Evolutionary conservation across 2,888 invertebrate species (phyloP), one percentile per base, ranked within the genome.

Genomic region (Podotricha telesiphe): DNA sequence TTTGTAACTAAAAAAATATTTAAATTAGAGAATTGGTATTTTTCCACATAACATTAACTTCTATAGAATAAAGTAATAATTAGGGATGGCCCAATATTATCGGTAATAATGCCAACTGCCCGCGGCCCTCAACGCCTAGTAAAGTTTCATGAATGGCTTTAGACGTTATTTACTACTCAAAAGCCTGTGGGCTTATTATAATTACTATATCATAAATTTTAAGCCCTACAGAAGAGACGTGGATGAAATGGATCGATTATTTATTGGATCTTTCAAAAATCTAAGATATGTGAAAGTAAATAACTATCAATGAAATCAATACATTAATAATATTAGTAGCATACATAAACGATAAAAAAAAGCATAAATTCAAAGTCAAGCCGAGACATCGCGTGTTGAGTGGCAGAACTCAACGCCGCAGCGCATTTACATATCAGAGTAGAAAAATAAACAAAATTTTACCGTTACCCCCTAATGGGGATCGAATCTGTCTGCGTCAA

Each of bases 161-260:
- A 56, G 61, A 67, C 50, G 58, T 72, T 70, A 72, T 72, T 72
- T 72, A 72, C 67, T 61, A 62, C 70, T 51, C 28, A 65, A 65
- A 45, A 1, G 68, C 68, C 68, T 68, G 61, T 17, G 68, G 70
- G 61, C 68, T 45, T 56, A 53, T 62, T 37, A 55, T 68, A 55
- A 65, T 70, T 68, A 68, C 67, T 64, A 59, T 63, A 47, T 67
- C 64, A 53, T 67, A 64, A 70, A 70, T 67, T 67, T 42, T n/a
- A 53, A 28, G 48, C 53, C 59, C 61, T 62, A 62, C 50, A 34
- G 37, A 20, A 50, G 37, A 22, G 34, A 37, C 19, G 28, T 37
- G 34, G 19, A 62, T 15, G 34, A 48, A 62, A 48, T 20, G 20
- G 37, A 62, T 62, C 15, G n/a, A n/a, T 20, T 34, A 50, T 62